Evolutionary conservation across 2,113 vertebrate genomes (phyloP).

Genomic region (Lepus europaeus): DNA sequence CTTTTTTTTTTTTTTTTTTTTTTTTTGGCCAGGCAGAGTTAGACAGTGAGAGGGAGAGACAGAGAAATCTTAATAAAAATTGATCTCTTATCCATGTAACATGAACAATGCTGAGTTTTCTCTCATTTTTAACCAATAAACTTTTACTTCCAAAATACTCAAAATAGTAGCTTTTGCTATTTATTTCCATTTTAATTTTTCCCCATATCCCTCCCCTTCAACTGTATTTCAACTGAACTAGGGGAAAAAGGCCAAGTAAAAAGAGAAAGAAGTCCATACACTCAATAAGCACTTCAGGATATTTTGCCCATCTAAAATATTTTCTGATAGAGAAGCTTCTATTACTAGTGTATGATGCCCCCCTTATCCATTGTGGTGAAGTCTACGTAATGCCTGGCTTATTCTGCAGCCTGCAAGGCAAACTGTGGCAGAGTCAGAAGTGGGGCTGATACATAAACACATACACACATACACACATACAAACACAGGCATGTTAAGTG

Average conservation of each 20-base stretch:
- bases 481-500: background rate
- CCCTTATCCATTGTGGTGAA: background rate
- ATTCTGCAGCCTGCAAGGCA: background rate
- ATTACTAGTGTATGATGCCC: background rate
- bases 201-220: background rate
- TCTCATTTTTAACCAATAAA: background rate
- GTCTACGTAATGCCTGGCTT: background rate
- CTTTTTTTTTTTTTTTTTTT: no score
- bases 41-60: no score
- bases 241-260: background rate
- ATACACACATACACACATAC: background rate
- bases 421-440: background rate
- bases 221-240: background rate
- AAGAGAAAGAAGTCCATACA: background rate
- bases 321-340: background rate
- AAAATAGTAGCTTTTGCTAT: background rate
- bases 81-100: background rate
- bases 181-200: slow-evolving; percentile 19
- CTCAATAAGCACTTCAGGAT: background rate
- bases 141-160: background rate
- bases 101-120: background rate
- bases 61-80: background rate
- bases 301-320: background rate
- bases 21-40: no score
- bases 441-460: background rate